Evolutionary conservation across 2,888 invertebrate genomes (phyloP).

Genomic region (Limulus polyphemus): DNA sequence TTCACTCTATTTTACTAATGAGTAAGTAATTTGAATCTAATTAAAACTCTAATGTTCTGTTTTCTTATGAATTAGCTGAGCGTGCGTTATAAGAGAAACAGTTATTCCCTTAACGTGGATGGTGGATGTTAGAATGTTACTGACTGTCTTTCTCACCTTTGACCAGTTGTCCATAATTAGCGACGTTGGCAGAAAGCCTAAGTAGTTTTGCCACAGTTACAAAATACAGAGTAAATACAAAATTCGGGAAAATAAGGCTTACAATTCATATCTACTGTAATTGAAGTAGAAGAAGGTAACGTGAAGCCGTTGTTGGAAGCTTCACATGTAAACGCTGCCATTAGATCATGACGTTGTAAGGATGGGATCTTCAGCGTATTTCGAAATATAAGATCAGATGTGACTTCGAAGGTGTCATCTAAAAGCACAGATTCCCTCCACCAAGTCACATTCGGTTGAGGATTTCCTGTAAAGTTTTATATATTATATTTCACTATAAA

Average conservation of each 20-base stretch:
- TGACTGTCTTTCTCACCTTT: too few species aligned
- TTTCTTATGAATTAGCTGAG: too few species aligned
- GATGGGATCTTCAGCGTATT: conserved; percentile 62
- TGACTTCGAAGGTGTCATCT: conserved; percentile 62
- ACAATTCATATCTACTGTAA: conserved; percentile 83
- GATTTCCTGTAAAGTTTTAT: conserved; percentile 49
- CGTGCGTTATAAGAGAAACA: too few species aligned
- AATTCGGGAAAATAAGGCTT: conserved; percentile 42
- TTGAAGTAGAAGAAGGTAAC: conserved; percentile 60
- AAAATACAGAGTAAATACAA: background rate
- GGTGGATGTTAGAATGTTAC: too few species aligned
- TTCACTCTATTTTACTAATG: too few species aligned
- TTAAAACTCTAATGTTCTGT: too few species aligned
- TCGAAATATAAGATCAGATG: conserved; percentile 45
- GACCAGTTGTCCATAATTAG: too few species aligned
- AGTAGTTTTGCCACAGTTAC: too few species aligned
- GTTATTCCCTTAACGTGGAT: too few species aligned
- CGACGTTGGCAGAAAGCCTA: too few species aligned
- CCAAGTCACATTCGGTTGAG: conserved; percentile 68
- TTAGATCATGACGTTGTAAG: conserved; percentile 65
- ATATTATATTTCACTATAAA: too few species aligned
- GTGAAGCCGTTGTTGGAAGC: conserved; percentile 71
- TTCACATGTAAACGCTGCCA: conserved; percentile 77
- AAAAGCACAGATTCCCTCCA: conserved; percentile 61
- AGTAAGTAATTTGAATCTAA: too few species aligned